Evolutionary conservation across 2,888 invertebrate genomes (phyloP).

Genomic region (Gymnosoma rotundatum): DNA sequence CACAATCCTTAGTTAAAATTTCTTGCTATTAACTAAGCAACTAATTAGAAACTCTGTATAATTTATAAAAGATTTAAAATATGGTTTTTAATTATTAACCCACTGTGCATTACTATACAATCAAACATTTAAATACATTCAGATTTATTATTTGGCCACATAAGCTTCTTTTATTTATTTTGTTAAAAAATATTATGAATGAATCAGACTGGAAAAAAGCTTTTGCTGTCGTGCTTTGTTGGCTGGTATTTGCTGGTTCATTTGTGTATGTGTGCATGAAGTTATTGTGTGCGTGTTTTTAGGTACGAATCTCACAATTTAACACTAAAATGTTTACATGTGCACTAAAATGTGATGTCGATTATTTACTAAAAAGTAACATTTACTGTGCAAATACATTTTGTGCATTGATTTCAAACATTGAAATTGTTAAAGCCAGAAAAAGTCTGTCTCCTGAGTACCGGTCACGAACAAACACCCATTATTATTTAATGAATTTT

Average conservation of each 20-base stretch:
- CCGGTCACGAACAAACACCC: slow-evolving; percentile 25
- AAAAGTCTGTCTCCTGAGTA: slow-evolving; percentile 11
- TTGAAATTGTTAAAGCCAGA: slow-evolving; percentile 30
- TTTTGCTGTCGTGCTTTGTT: slow-evolving; percentile 56
- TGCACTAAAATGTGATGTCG: slow-evolving; percentile 60
- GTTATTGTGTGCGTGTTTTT: background rate
- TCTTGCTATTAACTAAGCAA: too few relatives aligned
- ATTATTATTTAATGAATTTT: background rate
- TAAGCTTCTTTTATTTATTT: slow-evolving; percentile 33
- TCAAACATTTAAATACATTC: background rate
- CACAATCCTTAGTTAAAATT: too few relatives aligned
- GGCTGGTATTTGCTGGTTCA: slow-evolving; percentile 9
- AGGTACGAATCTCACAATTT: slow-evolving; percentile 38
- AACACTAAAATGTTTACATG: slow-evolving; percentile 44
- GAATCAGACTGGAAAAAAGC: slow-evolving; percentile 79
- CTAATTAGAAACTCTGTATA: too few relatives aligned
- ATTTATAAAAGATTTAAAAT: too few relatives aligned
- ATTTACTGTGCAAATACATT: background rate
- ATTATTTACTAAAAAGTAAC: slow-evolving; percentile 14
- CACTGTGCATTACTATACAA: slow-evolving; percentile 6
- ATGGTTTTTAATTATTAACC: background rate
- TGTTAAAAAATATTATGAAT: slow-evolving; percentile 74
- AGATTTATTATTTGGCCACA: slow-evolving; percentile 47
- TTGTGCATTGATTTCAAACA: background rate
- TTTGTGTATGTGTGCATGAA: background rate